Base-by-base conservation (phyloP, 2,113 vertebrate genomes). In the Misgurnus anguillicaudatus region DNA sequence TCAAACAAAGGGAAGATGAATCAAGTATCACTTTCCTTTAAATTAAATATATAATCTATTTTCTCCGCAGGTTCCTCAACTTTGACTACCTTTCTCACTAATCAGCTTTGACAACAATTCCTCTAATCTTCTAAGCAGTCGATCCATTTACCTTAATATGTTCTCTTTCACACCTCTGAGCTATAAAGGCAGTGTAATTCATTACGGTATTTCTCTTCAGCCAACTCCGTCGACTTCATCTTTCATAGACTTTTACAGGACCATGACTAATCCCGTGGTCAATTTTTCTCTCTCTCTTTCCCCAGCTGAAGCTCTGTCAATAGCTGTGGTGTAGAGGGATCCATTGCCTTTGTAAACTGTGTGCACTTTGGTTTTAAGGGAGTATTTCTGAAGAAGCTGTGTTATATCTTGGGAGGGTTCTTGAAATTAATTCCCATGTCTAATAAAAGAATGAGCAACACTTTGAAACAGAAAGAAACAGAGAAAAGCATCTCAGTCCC, bases 361-460 rank as follows among this genome's bases (percentile, higher is more conserved):
- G 42, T 13, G 1, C 62, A 48, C 75, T 48, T 62, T 57, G 6
- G 47, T 51, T 71, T 60, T 63, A 72, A 79, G 72, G 36, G 13
- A 68, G 10, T 69, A 0, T 53, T 69, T 75, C 58, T 68, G 66
- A 82, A 78, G 58, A 51, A 71, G 11, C 69, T 64, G 31, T 17
- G 57, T 58, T 64, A 75, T 42, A 78, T 81, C 76, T 74, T 57
- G 62, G 66, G 67, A 79, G 77, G 84, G 60, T 70, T 76, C 17
- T 47, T 61, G 14, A 82, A 86, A 85, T 78, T 11, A 77, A 84
- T 83, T 83, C 74, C 66, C 81, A 45, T n/a, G 75, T 48, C 70
- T 82, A 79, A 84, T 84, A 51, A 83, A 83, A 82, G 73, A 82
- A 80, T 48, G 69, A 84, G 42, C 24, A 51, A 42, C n/a, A 68